Conservation (phyloP, 2,888 invertebrate species). For the Drosophila sordidapex region DNA sequence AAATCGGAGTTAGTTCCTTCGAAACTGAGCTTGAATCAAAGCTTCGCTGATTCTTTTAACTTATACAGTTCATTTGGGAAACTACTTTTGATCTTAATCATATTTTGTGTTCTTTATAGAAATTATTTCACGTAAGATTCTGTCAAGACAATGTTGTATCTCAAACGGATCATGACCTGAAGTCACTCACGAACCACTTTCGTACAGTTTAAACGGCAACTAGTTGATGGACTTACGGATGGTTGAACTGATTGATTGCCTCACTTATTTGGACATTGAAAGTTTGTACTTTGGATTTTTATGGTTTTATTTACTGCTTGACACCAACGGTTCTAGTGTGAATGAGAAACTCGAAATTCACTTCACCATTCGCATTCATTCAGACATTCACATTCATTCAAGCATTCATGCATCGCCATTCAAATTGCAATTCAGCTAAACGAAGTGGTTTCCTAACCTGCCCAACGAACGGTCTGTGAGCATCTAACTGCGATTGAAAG, state of each 20-base stretch:
- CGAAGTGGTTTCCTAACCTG: slow-evolving; percentile 66
- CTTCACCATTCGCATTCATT: slow-evolving; percentile 40
- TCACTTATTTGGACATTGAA: neutral
- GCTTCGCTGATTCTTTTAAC: neutral
- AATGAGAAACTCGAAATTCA: slow-evolving; percentile 27
- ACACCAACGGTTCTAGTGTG: slow-evolving; percentile 18
- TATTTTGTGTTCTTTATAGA: neutral
- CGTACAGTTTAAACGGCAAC: neutral
- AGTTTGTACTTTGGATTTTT: neutral
- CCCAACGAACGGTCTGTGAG: slow-evolving; percentile 55
- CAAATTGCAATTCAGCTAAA: slow-evolving; percentile 58
- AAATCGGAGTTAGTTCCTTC: neutral
- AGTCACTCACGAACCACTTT: neutral
- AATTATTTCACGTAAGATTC: neutral
- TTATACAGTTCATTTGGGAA: neutral
- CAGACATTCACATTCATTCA: slow-evolving; percentile 24
- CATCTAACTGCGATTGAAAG: slow-evolving; percentile 53
- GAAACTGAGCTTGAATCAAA: neutral
- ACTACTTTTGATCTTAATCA: neutral
- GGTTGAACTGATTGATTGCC: neutral
- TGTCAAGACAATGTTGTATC: neutral
- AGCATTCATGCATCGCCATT: slow-evolving; percentile 36
- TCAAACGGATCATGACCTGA: neutral
- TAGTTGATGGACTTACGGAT: neutral
- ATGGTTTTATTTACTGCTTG: slow-evolving; percentile 16